Conservation (phyloP, 2,113 vertebrate species). For the Nerophis lumbriciformis region DNA sequence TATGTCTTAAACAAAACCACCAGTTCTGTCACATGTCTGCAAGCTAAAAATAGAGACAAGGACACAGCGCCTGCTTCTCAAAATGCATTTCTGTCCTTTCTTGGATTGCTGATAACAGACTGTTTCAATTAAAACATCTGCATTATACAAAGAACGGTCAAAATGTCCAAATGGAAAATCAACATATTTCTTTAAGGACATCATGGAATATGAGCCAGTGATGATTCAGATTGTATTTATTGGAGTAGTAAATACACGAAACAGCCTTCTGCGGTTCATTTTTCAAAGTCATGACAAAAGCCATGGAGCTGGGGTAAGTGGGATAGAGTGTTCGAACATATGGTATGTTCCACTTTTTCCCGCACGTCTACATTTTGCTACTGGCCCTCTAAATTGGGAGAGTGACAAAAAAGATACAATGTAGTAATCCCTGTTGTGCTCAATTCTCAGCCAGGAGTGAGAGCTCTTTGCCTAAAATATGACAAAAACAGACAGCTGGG, state of each 20-base stretch:
- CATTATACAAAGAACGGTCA: constrained; percentile 2
- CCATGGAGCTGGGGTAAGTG: not conserved
- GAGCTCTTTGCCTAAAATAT: no score
- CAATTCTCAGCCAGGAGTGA: not conserved
- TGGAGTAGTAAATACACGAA: not conserved
- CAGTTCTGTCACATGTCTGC: constrained; percentile 23
- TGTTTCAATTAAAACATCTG: constrained; percentile 14
- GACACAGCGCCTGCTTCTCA: constrained; percentile 3
- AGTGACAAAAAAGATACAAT: not conserved
- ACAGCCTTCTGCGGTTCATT: not conserved
- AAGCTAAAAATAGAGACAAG: constrained; percentile 36
- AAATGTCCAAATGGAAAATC: not conserved
- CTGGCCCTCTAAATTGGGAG: not conserved
- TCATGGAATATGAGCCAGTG: not conserved
- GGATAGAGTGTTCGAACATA: not conserved
- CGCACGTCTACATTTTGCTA: not conserved
- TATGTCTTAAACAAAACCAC: constrained; percentile 19
- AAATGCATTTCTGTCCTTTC: constrained; percentile 18
- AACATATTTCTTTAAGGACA: not conserved
- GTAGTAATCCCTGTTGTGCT: not conserved
- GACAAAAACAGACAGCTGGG: constrained; percentile 1
- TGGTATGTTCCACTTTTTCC: not conserved
- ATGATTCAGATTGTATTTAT: not conserved
- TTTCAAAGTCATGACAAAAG: not conserved
- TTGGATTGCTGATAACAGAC: not conserved